phyloP scores from a whole-genome alignment of 2,113 vertebrate species.

The Tympanuchus pallidicinctus region DNA sequence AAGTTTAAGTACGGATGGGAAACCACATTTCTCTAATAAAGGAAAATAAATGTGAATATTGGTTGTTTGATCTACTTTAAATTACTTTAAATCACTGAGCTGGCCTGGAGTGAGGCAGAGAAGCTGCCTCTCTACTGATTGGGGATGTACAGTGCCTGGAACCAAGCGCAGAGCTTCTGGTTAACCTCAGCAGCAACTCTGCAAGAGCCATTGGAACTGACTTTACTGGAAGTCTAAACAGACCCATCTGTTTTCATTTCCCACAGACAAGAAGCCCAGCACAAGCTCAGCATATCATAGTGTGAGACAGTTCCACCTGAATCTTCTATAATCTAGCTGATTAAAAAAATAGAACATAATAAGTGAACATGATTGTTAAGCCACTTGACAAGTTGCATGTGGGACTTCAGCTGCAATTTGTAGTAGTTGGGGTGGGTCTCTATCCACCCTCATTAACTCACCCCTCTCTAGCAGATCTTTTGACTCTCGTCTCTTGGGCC shows the following conservation, averaged over 20 bases:
- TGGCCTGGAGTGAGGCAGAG: accelerated
- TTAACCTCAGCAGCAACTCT: not conserved
- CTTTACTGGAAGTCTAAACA: not conserved
- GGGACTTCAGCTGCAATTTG: not conserved
- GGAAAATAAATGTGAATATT: not conserved
- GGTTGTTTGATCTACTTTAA: not conserved
- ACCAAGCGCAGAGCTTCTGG: not conserved
- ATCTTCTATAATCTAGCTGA: not conserved
- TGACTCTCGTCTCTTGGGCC: not conserved
- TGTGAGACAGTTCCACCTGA: not conserved
- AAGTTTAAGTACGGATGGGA: not conserved
- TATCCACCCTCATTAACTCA: not conserved
- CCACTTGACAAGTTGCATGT: not conserved
- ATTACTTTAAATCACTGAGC: not conserved
- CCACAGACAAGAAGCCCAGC: not conserved
- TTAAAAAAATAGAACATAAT: not conserved
- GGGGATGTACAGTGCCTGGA: not conserved
- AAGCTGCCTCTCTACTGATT: not conserved
- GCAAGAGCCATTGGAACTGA: not conserved
- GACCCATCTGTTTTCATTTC: not conserved
- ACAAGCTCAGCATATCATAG: not conserved
- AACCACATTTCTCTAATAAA: not conserved
- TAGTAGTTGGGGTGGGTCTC: not conserved
- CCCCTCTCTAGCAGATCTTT: not conserved
- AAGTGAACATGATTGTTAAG: not conserved